Conservation (phyloP, 2,888 invertebrate genomes). For the Mimachlamys varia region DNA sequence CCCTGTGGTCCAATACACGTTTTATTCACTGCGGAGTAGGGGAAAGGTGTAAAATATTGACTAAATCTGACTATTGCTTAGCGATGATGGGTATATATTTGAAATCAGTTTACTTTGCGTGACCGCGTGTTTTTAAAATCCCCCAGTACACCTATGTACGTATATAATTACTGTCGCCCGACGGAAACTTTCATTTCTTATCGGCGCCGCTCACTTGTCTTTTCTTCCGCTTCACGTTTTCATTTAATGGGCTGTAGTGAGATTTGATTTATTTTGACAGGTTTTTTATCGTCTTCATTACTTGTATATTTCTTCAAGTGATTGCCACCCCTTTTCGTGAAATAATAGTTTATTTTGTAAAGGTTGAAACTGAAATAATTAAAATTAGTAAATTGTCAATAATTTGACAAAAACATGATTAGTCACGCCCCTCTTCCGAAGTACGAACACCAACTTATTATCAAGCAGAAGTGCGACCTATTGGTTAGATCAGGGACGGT, state of each 20-base stretch:
- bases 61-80: too few relatives aligned
- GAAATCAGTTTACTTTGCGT: not conserved
- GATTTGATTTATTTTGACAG: not conserved
- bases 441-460: not conserved
- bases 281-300: not conserved
- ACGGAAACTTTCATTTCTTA: not conserved
- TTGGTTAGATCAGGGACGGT: too few relatives aligned
- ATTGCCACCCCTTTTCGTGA: not conserved
- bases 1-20: too few relatives aligned
- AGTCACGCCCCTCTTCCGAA: not conserved
- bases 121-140: not conserved
- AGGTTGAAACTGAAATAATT: not conserved
- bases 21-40: too few relatives aligned
- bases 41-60: too few relatives aligned
- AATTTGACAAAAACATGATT: not conserved
- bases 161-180: not conserved
- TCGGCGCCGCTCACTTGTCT: not conserved
- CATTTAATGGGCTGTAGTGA: not conserved
- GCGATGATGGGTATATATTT: too few relatives aligned
- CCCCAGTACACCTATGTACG: not conserved
- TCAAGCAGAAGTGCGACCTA: not conserved
- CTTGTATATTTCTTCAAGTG: not conserved
- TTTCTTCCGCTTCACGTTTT: not conserved
- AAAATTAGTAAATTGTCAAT: not conserved
- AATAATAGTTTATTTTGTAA: not conserved